phyloP scores from a whole-genome alignment of 2,113 vertebrate species.

The Leucoraja erinaceus region DNA sequence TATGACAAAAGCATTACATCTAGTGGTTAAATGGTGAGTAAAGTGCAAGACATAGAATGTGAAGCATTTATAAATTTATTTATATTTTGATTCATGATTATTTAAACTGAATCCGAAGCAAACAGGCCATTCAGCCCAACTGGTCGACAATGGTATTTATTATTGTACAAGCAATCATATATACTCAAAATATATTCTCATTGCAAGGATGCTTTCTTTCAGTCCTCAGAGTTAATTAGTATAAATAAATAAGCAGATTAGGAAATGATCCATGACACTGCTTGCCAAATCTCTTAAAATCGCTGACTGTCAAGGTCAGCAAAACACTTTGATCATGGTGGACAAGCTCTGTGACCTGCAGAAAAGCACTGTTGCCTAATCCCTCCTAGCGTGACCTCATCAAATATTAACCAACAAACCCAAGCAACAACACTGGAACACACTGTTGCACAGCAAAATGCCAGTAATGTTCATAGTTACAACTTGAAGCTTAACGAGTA shows the following conservation, averaged over 20 bases:
- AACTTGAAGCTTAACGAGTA: conserved; percentile 40
- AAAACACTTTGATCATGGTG: conserved; percentile 49
- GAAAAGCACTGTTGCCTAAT: conserved; percentile 55
- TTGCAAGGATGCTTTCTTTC: background rate
- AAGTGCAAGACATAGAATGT: background rate
- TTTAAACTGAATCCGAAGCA: background rate
- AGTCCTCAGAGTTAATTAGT: conserved; percentile 41
- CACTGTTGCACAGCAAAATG: conserved; percentile 45
- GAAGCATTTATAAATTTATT: background rate
- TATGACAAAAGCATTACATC: background rate
- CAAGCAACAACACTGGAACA: conserved; percentile 51
- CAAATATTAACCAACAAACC: conserved; percentile 67
- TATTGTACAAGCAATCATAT: background rate
- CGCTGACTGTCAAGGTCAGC: conserved; percentile 52
- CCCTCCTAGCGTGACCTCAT: conserved; percentile 56
- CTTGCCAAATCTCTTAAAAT: conserved; percentile 53
- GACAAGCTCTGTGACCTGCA: conserved; percentile 50
- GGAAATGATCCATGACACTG: conserved; percentile 49
- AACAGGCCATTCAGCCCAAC: background rate
- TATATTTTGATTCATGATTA: background rate
- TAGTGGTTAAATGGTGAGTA: background rate
- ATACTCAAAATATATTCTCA: background rate
- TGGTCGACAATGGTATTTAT: background rate
- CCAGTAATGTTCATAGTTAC: conserved; percentile 49
- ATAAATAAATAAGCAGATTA: conserved; percentile 57